Base-by-base conservation (phyloP, 2,888 invertebrate genomes). In the Eulithis prunata region DNA sequence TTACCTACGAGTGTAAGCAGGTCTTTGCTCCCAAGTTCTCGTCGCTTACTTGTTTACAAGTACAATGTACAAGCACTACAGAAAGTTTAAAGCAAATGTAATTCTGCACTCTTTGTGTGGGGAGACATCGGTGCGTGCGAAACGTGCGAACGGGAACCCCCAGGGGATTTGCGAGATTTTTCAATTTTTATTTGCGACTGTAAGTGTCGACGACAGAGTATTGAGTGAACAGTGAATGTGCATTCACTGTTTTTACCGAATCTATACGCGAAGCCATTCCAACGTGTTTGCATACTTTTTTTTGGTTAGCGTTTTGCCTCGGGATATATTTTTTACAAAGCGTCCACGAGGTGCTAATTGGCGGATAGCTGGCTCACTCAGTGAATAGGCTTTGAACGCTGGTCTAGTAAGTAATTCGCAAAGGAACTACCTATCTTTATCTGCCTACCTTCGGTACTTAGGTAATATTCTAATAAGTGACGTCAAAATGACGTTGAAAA, bases 161-260 rank as follows among this genome's bases (percentile, higher is more conserved):
- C 80, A 11, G 77, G 89, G 91, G 92, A 91, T 91, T 91, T 90
- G 83, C 72, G 82, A 81, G 86, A 88, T 89, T 91, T 91, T 91
- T 87, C 87, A 88, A 90, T 90, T 90, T 91, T 89, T 91, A 90
- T 92, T 91, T 91, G 89, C 88, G 78, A 79, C 78, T 84, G 87
- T 90, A 90, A 91, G 90, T 90, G 89, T 83, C 82, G 80, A 80
- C 78, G 77, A 76, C 80, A 81, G 54, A 60, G 72, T 70, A 74
- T 76, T 71, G 73, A 68, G 73, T 72, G 75, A 71, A 77, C 71
- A 74, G 72, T 74, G 70, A 73, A 75, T 77, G 73, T 66, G 67
- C 78, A 81, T 78, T 80, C 74, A 70, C 69, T 78, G 78, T 76
- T 78, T 78, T 76, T 75, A 75, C 76, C 76, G 70, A 69, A 71